phyloP scores from a whole-genome alignment of 37 sponge, comb jelly and placozoan genomes.

The Hexactinellida sp. region DNA sequence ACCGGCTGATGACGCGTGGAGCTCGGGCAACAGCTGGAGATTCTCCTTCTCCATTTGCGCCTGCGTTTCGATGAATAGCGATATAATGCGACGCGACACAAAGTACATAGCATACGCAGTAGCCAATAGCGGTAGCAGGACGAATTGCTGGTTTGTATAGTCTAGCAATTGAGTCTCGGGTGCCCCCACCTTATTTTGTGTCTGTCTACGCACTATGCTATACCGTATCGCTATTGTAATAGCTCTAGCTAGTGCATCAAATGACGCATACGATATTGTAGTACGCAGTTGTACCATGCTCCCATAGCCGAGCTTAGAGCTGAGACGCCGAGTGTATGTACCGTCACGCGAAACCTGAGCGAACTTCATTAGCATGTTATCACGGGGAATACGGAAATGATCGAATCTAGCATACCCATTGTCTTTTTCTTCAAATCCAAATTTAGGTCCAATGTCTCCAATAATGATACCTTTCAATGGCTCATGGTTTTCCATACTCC shows the following conservation, averaged over 20 bases:
- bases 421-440: conserved; percentile 63
- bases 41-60: conserved; percentile 47
- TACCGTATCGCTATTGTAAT: conserved; percentile 76
- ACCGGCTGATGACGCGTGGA: conserved; percentile 84
- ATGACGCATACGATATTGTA: conserved; percentile 15
- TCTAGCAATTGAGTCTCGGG: conserved; percentile 71
- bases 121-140: conserved; percentile 73
- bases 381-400: conserved; percentile 75
- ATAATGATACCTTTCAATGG: conserved; percentile 48
- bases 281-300: conserved; percentile 69
- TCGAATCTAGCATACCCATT: conserved; percentile 66
- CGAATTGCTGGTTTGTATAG: conserved; percentile 73
- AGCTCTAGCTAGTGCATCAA: conserved; percentile 37
- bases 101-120: conserved; percentile 50
- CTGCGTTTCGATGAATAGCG: background rate
- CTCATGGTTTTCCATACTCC: conserved; percentile 68
- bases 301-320: conserved; percentile 58
- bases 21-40: conserved; percentile 61
- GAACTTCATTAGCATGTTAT: conserved; percentile 74
- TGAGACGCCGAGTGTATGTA: conserved; percentile 48
- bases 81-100: conserved; percentile 41
- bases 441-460: conserved; percentile 86
- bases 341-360: conserved; percentile 68
- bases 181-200: conserved; percentile 30
- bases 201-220: conserved; percentile 74